These are phyloP conservation scores for Bos javanicus DNA, from an alignment of 2,113 vertebrate species.

Conservation along the genomic window DNA sequence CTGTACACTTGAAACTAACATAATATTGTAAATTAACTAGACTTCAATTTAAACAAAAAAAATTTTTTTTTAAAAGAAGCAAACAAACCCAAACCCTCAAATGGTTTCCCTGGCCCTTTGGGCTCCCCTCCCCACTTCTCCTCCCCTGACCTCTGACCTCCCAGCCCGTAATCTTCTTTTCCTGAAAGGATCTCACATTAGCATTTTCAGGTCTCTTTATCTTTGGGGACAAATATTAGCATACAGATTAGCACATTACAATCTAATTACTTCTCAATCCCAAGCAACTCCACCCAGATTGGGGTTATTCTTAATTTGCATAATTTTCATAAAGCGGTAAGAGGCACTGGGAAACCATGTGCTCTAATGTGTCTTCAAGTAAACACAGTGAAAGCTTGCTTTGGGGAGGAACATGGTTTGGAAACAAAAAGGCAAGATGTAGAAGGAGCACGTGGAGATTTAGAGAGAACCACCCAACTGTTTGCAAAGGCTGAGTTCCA, in stretches of 20 bases:
- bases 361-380: not conserved
- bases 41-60: not conserved
- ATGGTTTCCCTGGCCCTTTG: fast-evolving
- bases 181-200: not conserved
- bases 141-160: not conserved
- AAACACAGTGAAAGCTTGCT: not conserved
- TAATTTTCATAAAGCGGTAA: not conserved
- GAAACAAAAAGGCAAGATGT: not conserved
- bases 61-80: not conserved
- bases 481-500: not conserved
- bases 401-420: not conserved
- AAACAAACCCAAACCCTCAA: not conserved
- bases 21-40: not conserved
- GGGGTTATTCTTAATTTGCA: slow-evolving; percentile 25
- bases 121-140: not conserved
- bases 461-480: not conserved
- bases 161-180: not conserved
- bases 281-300: not conserved
- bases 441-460: not conserved
- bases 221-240: slow-evolving; percentile 29
- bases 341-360: not conserved
- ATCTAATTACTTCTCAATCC: slow-evolving; percentile 29
- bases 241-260: slow-evolving; percentile 23
- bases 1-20: not conserved
- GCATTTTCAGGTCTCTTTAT: slow-evolving; percentile 10